phyloP scores from a whole-genome alignment of 2,113 vertebrate species.

The Lampris megalopsis region DNA sequence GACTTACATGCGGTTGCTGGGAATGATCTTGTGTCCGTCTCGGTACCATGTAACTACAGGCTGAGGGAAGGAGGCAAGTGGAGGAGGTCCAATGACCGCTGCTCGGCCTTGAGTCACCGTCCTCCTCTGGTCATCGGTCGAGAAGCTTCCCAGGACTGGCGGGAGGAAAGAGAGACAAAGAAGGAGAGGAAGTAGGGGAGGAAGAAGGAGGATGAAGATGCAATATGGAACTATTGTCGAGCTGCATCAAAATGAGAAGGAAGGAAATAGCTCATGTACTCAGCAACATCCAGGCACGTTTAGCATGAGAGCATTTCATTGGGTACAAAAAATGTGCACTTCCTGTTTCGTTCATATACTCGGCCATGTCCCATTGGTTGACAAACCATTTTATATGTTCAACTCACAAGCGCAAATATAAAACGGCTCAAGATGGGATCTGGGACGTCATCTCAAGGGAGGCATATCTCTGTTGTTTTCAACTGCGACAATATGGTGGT shows the following conservation, averaged over 20 bases:
- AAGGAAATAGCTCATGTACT: background rate
- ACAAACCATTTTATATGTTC: too few species aligned
- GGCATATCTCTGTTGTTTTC: too few species aligned
- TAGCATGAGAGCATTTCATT: background rate
- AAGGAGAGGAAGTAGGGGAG: slow-evolving; percentile 24
- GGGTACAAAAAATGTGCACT: background rate
- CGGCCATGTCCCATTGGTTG: too few species aligned
- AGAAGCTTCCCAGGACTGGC: slow-evolving; percentile 89
- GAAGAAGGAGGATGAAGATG: background rate
- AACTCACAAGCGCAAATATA: too few species aligned
- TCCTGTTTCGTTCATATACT: too few species aligned
- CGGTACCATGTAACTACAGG: slow-evolving; percentile 95
- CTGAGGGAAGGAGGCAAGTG: slow-evolving; percentile 85
- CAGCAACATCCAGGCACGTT: background rate
- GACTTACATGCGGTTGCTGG: slow-evolving; percentile 92
- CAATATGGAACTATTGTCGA: background rate
- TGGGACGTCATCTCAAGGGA: too few species aligned
- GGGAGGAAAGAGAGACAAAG: slow-evolving; percentile 23
- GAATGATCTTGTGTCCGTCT: slow-evolving; percentile 95
- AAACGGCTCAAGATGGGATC: too few species aligned
- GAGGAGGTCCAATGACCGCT: slow-evolving; percentile 83
- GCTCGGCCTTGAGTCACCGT: slow-evolving; percentile 86
- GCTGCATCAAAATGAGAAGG: slow-evolving; percentile 21
- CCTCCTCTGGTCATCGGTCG: slow-evolving; percentile 82
- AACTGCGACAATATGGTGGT: too few species aligned